Conservation (phyloP, 1,140 invertebrate genomes). For the Archegozetes longisetosus region DNA sequence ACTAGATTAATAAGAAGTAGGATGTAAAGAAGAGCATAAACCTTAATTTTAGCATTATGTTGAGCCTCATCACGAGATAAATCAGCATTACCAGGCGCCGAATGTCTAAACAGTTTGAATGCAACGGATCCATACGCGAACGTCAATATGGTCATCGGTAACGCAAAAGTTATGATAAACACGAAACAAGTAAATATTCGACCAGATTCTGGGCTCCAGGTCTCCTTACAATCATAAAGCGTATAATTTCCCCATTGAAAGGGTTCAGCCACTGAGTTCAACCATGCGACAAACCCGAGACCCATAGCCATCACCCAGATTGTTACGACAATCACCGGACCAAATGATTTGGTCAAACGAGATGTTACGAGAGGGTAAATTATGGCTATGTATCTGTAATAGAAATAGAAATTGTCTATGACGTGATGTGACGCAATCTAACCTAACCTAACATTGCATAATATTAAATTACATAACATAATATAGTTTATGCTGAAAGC, state of each 20-base stretch:
- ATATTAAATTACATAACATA: too few relatives aligned
- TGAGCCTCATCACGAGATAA: slow-evolving; percentile 31
- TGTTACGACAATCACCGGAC: slow-evolving; percentile 24
- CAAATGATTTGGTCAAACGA: slow-evolving; percentile 15
- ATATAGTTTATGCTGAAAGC: too few relatives aligned
- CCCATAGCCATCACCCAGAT: slow-evolving; percentile 33
- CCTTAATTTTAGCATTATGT: slow-evolving; percentile 35
- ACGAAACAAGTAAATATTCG: slow-evolving; percentile 30
- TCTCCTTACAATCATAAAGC: slow-evolving; percentile 29
- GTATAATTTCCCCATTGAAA: slow-evolving; percentile 20
- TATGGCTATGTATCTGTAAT: slow-evolving; percentile 31
- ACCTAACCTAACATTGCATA: too few relatives aligned
- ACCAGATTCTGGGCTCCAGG: slow-evolving; percentile 22
- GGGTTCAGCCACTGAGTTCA: slow-evolving; percentile 27
- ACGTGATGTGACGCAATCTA: too few relatives aligned
- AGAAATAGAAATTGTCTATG: too few relatives aligned
- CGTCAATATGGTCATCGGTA: slow-evolving; percentile 33
- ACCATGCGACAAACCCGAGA: slow-evolving; percentile 31
- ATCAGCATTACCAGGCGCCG: slow-evolving; percentile 36
- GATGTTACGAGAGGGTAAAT: slow-evolving; percentile 28
- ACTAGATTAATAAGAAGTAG: too few relatives aligned
- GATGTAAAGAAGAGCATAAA: too few relatives aligned
- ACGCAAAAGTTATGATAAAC: slow-evolving; percentile 34
- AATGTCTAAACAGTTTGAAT: slow-evolving; percentile 31
- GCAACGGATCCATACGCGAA: slow-evolving; percentile 34